Evolutionary conservation across 2,888 invertebrate genomes (phyloP), one percentile per base, ranked within the genome.

Genomic region (Stratiomys singularior): DNA sequence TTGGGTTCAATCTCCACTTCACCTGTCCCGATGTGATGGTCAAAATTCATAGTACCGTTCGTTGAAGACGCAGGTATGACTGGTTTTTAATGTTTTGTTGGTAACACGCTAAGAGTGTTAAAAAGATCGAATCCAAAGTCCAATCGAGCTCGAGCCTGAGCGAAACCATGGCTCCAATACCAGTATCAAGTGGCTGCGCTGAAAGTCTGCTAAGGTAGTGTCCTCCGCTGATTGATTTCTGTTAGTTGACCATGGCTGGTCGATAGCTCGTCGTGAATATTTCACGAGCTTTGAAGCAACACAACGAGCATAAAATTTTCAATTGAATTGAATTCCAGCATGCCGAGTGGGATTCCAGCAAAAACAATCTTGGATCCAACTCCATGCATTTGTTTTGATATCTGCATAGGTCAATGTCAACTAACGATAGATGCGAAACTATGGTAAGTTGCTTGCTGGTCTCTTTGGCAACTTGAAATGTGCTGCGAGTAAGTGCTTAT

Each of bases 351-450:
- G 25, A 21, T 15, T 23, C 11, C 15, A 25, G 25, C 25, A 23
- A 5, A 63, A 25, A 25, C 11, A 46, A 47, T 11, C 9, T 37
- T 1, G 15, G 1, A 25, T 27, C 69, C n/a, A 28, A 72, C 28
- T 18, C n/a, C 13, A 15, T 13, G 28, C 25, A 28, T 56, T 56
- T 21, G 47, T 5, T 71, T 72, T 72, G n/a, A 15, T 37, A 25
- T 56, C 52, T 18, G 52, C 71, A 72, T 72, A 72, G 71, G 71
- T 72, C 71, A 72, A 72, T 72, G 71, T 72, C 71, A 56, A 28
- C n/a, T 37, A 37, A 37, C 3, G 37, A 37, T 37, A 37, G 37
- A 37, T 21, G 37, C 21, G 67, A 37, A 67, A 15, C 1, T 5
- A 4, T 23, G 4, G 3, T 23, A 4, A 60, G 58, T 9, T 13